Evolutionary conservation across 2,113 vertebrate genomes (phyloP).

Genomic region (Pelobates fuscus): DNA sequence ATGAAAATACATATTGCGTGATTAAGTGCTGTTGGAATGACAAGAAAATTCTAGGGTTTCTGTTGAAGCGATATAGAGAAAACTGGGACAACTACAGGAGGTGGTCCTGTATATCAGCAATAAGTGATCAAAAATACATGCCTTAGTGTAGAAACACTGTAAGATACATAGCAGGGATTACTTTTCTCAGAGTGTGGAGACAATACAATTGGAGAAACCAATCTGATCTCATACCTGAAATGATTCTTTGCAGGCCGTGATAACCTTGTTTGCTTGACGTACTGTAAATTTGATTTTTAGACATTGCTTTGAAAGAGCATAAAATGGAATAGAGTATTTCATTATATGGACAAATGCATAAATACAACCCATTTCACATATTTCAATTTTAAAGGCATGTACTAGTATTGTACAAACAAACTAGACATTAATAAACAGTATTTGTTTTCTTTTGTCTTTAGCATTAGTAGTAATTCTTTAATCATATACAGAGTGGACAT

Average conservation of each 20-base stretch:
- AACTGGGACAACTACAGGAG: constrained; percentile 29
- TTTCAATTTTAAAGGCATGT: too few species aligned
- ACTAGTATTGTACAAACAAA: too few species aligned
- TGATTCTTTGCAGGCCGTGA: constrained; percentile 3
- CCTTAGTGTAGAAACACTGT: constrained; percentile 16
- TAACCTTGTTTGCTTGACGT: not conserved
- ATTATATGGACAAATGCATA: too few species aligned
- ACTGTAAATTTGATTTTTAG: not conserved
- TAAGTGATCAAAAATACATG: constrained; percentile 15
- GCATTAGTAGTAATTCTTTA: too few species aligned
- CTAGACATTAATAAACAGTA: too few species aligned
- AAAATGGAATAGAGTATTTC: not conserved
- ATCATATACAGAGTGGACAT: too few species aligned
- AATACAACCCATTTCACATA: too few species aligned
- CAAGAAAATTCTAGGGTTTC: constrained; percentile 40
- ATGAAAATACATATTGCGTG: constrained; percentile 43
- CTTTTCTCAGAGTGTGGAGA: not conserved
- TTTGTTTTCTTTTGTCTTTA: too few species aligned
- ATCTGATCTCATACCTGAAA: not conserved
- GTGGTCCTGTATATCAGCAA: constrained; percentile 15
- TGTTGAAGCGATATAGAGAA: constrained; percentile 25
- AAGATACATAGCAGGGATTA: constrained; percentile 7
- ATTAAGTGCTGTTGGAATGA: constrained; percentile 41
- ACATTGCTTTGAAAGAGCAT: not conserved
- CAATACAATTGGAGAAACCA: not conserved